A percentile compares a stretch with the other conserved stretches of the same genome.
These are phyloP conservation scores for Nasonia oneida DNA, from an alignment of 2,888 invertebrate species.

Conservation along the genomic window DNA sequence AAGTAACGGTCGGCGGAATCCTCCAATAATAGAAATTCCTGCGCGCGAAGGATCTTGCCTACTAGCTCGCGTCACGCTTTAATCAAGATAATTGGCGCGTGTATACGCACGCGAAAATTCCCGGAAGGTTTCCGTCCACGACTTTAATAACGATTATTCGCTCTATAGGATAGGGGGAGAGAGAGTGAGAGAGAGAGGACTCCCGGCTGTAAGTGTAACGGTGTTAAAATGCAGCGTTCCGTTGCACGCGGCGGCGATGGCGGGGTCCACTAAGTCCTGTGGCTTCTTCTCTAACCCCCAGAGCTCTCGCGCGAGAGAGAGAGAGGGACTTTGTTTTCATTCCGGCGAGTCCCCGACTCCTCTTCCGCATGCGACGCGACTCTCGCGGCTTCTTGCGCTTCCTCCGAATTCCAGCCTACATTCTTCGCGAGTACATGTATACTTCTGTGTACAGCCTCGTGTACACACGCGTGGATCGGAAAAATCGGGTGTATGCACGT, in stretches of 20 bases:
- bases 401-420: slow-evolving; percentile 51
- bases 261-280: slow-evolving; percentile 71
- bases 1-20: slow-evolving; percentile 12
- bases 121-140: slow-evolving; percentile 19
- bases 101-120: background rate
- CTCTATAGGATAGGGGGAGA: slow-evolving; percentile 11
- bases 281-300: slow-evolving; percentile 51
- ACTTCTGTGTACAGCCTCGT: background rate
- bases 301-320: background rate
- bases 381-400: background rate
- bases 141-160: slow-evolving; percentile 38
- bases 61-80: slow-evolving; percentile 5
- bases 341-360: slow-evolving; percentile 55
- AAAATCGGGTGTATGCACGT: background rate
- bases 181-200: slow-evolving; percentile 35
- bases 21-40: slow-evolving; percentile 15
- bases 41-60: background rate
- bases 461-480: background rate
- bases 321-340: slow-evolving; percentile 36
- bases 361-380: slow-evolving; percentile 39
- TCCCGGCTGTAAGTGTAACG: slow-evolving; percentile 76
- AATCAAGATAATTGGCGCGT: slow-evolving; percentile 20
- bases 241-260: slow-evolving; percentile 66
- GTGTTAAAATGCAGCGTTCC: slow-evolving; percentile 71
- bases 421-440: slow-evolving; percentile 12